These are phyloP conservation scores for Heterotilapia buettikoferi DNA, from an alignment of 2,113 vertebrate species.

Conservation along the genomic window DNA sequence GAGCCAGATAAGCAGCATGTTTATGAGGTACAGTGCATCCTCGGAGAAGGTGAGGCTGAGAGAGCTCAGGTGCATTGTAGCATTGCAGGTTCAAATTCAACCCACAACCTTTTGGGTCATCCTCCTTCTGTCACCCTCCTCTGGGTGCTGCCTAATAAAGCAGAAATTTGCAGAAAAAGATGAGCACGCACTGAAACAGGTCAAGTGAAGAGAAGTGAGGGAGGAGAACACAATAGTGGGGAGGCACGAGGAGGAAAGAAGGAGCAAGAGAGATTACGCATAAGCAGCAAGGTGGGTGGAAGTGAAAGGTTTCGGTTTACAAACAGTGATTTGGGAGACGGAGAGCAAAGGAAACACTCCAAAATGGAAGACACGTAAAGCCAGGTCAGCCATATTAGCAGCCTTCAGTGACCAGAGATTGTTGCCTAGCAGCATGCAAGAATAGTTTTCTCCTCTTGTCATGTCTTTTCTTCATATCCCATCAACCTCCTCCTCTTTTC, in stretches of 20 bases:
- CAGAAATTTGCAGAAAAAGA: constrained; percentile 26
- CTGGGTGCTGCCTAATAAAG: constrained; percentile 28
- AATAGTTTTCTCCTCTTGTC: not conserved
- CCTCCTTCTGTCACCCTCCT: constrained; percentile 22
- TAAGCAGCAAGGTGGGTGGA: constrained; percentile 1
- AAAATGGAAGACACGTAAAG: constrained; percentile 39
- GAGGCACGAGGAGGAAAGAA: not conserved
- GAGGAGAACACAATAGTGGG: not conserved
- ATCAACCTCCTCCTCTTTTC: not conserved
- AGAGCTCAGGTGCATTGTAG: constrained; percentile 31
- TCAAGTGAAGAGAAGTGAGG: constrained; percentile 41
- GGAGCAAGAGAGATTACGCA: not conserved
- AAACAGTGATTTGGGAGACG: not conserved
- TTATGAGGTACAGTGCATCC: not conserved
- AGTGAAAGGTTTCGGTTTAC: constrained; percentile 26
- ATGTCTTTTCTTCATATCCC: not conserved
- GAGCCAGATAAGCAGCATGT: constrained; percentile 11
- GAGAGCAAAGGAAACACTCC: not conserved
- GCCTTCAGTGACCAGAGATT: constrained; percentile 32
- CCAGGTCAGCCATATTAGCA: constrained; percentile 52
- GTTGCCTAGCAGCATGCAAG: constrained; percentile 46
- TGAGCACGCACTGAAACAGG: constrained; percentile 31
- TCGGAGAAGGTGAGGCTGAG: not conserved
- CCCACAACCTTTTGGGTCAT: constrained; percentile 7
- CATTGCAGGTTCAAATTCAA: constrained; percentile 26